These are phyloP conservation scores for Xerus rutilus DNA, from an alignment of 2,797 vertebrate species.

Conservation along the genomic window DNA sequence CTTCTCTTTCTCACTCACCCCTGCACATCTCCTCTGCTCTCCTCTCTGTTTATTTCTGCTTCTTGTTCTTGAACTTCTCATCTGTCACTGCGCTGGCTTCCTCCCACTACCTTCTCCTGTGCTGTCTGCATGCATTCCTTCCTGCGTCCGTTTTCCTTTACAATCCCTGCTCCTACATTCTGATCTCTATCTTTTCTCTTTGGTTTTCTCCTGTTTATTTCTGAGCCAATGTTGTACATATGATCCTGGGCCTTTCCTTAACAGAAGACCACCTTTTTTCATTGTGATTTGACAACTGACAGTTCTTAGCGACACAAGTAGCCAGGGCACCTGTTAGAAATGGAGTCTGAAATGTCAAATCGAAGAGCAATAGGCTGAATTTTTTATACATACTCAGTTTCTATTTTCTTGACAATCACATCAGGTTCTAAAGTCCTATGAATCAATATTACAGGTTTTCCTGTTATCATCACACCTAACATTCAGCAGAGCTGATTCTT, in stretches of 20 bases:
- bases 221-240: too few relatives aligned
- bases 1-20: not conserved
- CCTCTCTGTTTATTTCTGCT: not conserved
- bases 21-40: not conserved
- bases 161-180: not conserved
- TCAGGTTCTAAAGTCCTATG: constrained; percentile 51
- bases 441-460: constrained; percentile 62
- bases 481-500: constrained; percentile 26
- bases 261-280: not conserved
- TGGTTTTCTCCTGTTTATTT: not conserved
- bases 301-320: not conserved
- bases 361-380: not conserved
- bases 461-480: constrained; percentile 22
- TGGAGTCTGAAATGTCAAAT: not conserved
- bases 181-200: not conserved
- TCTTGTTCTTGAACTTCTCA: not conserved
- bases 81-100: rapidly evolving
- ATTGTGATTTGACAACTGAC: not conserved
- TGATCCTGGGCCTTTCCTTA: not conserved
- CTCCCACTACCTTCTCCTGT: not conserved
- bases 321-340: not conserved
- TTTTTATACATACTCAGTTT: constrained; percentile 5
- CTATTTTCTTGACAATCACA: not conserved
- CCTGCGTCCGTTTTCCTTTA: not conserved
- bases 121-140: not conserved